phyloP scores from a whole-genome alignment of 1,140 invertebrate genomes.

The Rhyzopertha dominica region DNA sequence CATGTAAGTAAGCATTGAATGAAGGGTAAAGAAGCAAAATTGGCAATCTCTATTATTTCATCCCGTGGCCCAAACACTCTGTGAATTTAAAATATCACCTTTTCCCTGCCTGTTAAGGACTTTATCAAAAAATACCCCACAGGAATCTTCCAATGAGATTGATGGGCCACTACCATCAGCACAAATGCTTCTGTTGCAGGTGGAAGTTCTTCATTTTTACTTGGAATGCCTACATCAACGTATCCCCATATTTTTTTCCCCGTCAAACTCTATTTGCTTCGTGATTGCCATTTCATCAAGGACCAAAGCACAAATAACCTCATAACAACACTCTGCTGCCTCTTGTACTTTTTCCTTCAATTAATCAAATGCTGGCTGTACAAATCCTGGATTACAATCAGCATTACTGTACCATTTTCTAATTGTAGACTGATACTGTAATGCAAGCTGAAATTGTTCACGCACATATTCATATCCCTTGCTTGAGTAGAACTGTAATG shows the following conservation, averaged over 20 bases:
- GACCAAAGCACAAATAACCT: slow-evolving; percentile 3
- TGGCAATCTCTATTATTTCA: too few relatives aligned
- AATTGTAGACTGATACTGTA: slow-evolving; percentile 3
- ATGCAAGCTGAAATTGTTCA: slow-evolving; percentile 1
- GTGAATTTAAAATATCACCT: too few relatives aligned
- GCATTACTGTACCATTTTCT: slow-evolving; percentile 3
- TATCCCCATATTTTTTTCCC: slow-evolving; percentile 6
- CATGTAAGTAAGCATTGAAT: too few relatives aligned
- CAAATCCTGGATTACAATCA: slow-evolving; percentile 7
- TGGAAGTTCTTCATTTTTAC: not conserved
- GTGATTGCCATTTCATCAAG: slow-evolving; percentile 10
- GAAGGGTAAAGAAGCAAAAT: too few relatives aligned
- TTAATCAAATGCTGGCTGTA: not conserved
- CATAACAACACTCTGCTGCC: too few relatives aligned
- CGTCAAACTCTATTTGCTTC: slow-evolving; percentile 6
- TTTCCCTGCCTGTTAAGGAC: not conserved
- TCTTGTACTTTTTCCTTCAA: slow-evolving; percentile 1
- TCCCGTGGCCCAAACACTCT: too few relatives aligned
- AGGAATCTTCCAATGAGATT: slow-evolving; percentile 4
- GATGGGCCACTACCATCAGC: slow-evolving; percentile 4
- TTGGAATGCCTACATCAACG: not conserved
- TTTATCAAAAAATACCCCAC: slow-evolving; percentile 13
- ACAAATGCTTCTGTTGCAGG: not conserved
- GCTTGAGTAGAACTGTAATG: not conserved
- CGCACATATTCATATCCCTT: slow-evolving; percentile 5